Conservation (phyloP, 2,113 vertebrate species). For the Scomber japonicus region DNA sequence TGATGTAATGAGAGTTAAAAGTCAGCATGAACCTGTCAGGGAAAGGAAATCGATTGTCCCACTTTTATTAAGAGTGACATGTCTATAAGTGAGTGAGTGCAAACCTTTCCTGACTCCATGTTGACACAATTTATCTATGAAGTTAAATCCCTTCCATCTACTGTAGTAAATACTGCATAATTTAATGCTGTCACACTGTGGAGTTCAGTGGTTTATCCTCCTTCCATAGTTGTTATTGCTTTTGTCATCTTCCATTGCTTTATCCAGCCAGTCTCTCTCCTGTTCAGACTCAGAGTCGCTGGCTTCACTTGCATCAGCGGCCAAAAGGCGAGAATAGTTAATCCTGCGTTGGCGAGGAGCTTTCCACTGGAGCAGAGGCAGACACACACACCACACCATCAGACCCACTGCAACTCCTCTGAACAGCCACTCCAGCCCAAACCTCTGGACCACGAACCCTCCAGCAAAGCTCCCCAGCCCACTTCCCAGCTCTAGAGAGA, state of each 20-base stretch:
- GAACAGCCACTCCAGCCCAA: conserved; percentile 83
- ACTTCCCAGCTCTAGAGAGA: conserved; percentile 82
- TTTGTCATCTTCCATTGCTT: conserved; percentile 86
- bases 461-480: conserved; percentile 87
- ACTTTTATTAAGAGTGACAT: conserved; percentile 29
- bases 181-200: not conserved
- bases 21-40: not conserved
- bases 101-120: not conserved
- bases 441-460: conserved; percentile 82
- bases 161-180: not conserved
- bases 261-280: conserved; percentile 91
- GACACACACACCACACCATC: conserved; percentile 83
- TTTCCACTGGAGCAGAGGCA: conserved; percentile 84
- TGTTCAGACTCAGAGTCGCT: conserved; percentile 90
- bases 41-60: not conserved
- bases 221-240: conserved; percentile 62
- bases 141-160: not conserved
- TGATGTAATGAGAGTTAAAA: conserved; percentile 27
- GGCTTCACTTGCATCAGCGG: conserved; percentile 85
- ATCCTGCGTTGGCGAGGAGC: conserved; percentile 87
- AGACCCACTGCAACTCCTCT: conserved; percentile 74
- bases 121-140: not conserved
- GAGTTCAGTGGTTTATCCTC: conserved; percentile 37
- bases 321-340: conserved; percentile 91
- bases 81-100: not conserved